Evolutionary conservation across 2,888 invertebrate species (phyloP).

Genomic region (Agapostemon virescens): DNA sequence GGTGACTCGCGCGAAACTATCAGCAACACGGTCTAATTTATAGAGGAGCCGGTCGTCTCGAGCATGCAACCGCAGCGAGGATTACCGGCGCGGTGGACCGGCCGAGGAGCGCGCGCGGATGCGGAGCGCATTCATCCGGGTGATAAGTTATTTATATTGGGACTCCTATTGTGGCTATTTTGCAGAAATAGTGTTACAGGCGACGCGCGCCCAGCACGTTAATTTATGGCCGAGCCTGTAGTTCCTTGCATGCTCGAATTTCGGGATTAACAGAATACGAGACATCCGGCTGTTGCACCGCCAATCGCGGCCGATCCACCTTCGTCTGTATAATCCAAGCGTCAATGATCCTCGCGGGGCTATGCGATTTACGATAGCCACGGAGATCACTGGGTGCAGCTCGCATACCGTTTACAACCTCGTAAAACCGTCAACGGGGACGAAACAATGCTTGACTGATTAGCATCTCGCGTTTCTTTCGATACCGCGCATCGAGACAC

Average conservation of each 20-base stretch:
- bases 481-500: neutral
- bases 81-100: conserved; percentile 38
- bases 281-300: conserved; percentile 3
- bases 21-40: conserved; percentile 11
- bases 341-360: conserved; percentile 2
- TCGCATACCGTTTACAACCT: neutral
- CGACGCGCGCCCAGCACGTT: conserved; percentile 12
- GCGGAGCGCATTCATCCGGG: conserved; percentile 37
- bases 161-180: conserved; percentile 52
- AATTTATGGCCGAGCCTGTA: conserved; percentile 44
- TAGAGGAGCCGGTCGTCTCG: conserved; percentile 22
- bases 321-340: conserved; percentile 19
- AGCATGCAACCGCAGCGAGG: conserved; percentile 39
- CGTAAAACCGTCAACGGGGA: neutral
- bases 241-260: conserved; percentile 36
- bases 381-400: neutral
- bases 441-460: neutral
- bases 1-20: conserved; percentile 17
- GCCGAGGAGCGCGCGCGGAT: conserved; percentile 23
- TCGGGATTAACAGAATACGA: conserved; percentile 26
- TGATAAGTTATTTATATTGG: conserved; percentile 57
- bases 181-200: conserved; percentile 49
- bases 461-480: neutral
- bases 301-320: conserved; percentile 14
- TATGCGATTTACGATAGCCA: neutral